These are phyloP conservation scores for Eucera pruinosa DNA, from an alignment of 2,888 invertebrate genomes.

Conservation along the genomic window DNA sequence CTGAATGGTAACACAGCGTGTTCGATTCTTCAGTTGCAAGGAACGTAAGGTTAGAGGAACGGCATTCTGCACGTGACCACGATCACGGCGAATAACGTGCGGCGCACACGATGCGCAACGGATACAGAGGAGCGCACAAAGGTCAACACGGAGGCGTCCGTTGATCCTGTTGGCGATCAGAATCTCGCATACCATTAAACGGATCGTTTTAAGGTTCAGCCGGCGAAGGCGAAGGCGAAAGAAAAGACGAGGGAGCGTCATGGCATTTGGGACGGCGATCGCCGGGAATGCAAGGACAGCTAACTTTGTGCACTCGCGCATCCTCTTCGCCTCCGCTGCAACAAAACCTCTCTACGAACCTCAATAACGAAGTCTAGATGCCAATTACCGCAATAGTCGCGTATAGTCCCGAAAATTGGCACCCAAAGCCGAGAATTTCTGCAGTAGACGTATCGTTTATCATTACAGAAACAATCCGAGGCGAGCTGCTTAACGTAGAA, in stretches of 20 bases:
- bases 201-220: constrained; percentile 52
- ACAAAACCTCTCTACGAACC: not conserved
- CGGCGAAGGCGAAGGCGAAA: constrained; percentile 55
- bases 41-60: constrained; percentile 35
- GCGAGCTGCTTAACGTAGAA: too few relatives aligned
- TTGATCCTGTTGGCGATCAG: constrained; percentile 21
- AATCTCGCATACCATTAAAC: constrained; percentile 15
- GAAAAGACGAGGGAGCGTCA: constrained; percentile 71
- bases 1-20: too few relatives aligned
- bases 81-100: constrained; percentile 58
- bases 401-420: too few relatives aligned
- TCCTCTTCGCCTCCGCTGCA: constrained; percentile 40
- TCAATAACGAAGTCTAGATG: too few relatives aligned
- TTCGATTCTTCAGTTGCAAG: too few relatives aligned
- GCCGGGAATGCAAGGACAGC: constrained; percentile 75
- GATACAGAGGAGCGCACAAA: too few relatives aligned
- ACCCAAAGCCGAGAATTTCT: too few relatives aligned
- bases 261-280: constrained; percentile 75
- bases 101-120: constrained; percentile 49
- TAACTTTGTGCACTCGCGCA: constrained; percentile 35
- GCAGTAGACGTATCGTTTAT: too few relatives aligned
- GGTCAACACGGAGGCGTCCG: constrained; percentile 39
- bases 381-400: too few relatives aligned
- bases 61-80: constrained; percentile 61
- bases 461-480: too few relatives aligned